These are phyloP conservation scores for Oreocharis arfaki DNA, from an alignment of 2,113 vertebrate species.

Conservation along the genomic window DNA sequence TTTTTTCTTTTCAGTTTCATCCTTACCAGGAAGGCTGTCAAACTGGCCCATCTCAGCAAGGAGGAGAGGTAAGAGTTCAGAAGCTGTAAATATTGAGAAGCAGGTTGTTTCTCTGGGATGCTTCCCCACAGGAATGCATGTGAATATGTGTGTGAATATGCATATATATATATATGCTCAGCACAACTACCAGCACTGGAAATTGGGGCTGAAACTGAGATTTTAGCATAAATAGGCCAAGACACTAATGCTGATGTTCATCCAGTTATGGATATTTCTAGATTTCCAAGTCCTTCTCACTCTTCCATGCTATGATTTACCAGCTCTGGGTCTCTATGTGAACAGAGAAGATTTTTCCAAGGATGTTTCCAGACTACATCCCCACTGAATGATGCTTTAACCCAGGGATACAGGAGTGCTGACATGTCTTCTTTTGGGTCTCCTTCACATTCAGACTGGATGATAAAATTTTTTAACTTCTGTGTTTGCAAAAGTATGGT, in stretches of 20 bases:
- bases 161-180: not conserved
- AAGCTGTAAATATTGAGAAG: not conserved
- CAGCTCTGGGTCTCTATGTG: not conserved
- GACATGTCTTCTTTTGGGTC: not conserved
- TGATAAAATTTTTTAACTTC: not conserved
- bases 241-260: not conserved
- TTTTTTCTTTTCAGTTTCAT: conserved; percentile 83
- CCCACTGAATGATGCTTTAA: not conserved
- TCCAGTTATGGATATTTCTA: not conserved
- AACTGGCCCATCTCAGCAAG: conserved; percentile 76
- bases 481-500: not conserved
- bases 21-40: conserved; percentile 84
- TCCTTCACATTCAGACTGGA: not conserved
- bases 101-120: not conserved
- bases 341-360: not conserved
- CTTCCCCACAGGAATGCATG: not conserved
- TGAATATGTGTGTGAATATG: not conserved
- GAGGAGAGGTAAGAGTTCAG: conserved; percentile 83
- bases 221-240: not conserved
- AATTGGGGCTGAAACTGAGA: not conserved
- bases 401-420: not conserved
- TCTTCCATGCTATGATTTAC: not conserved
- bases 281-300: not conserved
- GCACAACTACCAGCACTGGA: not conserved
- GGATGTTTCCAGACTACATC: not conserved